phyloP scores from a whole-genome alignment of 2,888 invertebrate species.

The Temnothorax unifasciatus region DNA sequence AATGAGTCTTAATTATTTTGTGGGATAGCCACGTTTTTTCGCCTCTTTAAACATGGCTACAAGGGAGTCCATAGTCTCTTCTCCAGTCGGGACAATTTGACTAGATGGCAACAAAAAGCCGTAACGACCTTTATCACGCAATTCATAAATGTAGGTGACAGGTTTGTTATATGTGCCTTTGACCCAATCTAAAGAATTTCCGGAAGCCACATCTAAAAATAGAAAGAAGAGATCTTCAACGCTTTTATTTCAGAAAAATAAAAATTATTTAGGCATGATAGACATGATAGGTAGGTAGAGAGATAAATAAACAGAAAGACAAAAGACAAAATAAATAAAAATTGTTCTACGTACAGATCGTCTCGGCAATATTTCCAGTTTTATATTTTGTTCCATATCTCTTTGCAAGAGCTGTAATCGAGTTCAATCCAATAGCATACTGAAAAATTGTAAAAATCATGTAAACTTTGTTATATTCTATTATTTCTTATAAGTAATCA shows the following conservation, averaged over 20 bases:
- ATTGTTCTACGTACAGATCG: conserved; percentile 87
- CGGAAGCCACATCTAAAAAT: conserved; percentile 89
- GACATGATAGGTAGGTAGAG: background rate
- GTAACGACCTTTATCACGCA: conserved; percentile 89
- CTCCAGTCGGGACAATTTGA: conserved; percentile 90
- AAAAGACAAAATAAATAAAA: background rate
- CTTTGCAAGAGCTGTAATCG: conserved; percentile 85
- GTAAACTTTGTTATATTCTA: background rate
- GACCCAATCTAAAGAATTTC: conserved; percentile 92
- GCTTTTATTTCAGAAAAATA: background rate
- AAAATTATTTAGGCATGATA: background rate
- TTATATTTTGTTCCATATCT: conserved; percentile 88
- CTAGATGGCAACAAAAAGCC: conserved; percentile 91
- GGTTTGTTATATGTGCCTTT: conserved; percentile 90
- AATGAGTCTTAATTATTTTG: background rate
- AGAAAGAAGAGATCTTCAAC: background rate
- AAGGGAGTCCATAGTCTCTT: conserved; percentile 89
- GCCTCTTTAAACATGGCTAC: conserved; percentile 85
- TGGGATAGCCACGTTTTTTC: background rate
- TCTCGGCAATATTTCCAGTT: conserved; percentile 88
- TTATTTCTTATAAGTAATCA: background rate
- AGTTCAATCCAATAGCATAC: background rate
- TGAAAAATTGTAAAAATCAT: background rate
- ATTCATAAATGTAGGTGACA: conserved; percentile 90
- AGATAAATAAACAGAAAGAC: background rate